Evolutionary conservation across 2,113 vertebrate genomes (phyloP).

Genomic region (Amazona guildingii): DNA sequence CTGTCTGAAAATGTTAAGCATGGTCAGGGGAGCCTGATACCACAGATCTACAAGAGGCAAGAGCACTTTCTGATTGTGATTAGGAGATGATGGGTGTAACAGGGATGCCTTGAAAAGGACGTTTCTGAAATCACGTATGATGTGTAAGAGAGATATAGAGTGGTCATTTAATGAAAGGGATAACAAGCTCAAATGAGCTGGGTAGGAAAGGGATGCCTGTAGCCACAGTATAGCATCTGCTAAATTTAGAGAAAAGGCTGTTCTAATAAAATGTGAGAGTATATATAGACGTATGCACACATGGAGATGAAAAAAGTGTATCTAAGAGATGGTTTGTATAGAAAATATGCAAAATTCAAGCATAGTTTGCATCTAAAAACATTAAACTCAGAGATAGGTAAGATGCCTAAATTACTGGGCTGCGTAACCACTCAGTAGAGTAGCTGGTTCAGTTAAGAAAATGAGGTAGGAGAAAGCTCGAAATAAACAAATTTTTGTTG

Average conservation of each 20-base stretch:
- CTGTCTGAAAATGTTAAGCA: background rate
- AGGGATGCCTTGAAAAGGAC: background rate
- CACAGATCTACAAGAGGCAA: background rate
- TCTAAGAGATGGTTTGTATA: background rate
- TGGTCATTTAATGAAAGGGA: background rate
- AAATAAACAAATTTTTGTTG: background rate
- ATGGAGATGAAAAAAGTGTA: background rate
- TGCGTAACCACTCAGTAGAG: background rate
- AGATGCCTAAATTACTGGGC: background rate
- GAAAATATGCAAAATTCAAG: background rate
- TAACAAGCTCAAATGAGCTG: constrained; percentile 28
- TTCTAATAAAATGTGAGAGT: background rate
- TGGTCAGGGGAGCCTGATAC: background rate
- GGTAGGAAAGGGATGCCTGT: background rate
- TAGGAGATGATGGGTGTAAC: background rate
- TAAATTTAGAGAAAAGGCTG: background rate
- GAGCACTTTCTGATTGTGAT: background rate
- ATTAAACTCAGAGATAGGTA: background rate
- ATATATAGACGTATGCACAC: background rate
- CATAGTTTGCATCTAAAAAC: background rate
- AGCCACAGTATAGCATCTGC: background rate
- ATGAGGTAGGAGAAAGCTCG: background rate
- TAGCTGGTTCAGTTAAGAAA: background rate
- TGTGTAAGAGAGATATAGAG: background rate
- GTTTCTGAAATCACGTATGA: background rate